Evolutionary conservation across 2,888 invertebrate species (phyloP), one percentile per base, ranked within the genome.

Genomic region (Melieria picta): DNA sequence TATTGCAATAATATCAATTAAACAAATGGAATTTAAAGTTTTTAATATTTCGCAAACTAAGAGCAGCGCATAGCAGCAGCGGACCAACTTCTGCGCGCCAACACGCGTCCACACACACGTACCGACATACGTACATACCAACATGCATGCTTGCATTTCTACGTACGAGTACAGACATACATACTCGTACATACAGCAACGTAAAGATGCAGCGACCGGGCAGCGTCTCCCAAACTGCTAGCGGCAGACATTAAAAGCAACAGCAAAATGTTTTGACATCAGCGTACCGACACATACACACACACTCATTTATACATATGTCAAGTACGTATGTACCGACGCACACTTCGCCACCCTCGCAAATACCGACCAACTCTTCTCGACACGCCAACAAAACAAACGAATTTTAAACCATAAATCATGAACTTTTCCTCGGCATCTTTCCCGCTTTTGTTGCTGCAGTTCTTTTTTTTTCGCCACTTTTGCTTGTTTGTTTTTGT

Each of bases 361-460:
- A 30, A 30, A 30, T 30, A 2, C 30, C 30, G 30, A 30, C 30
- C 30, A 30, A 30, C 30, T 43, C 30, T 45, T 42, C 55, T 46
- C 43, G 45, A 76, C 77, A 77, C 80, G 79, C 81, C 83, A 79
- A 72, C 72, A 72, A 66, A 71, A 43, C 66, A 74, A 76, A 74
- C 76, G 81, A 82, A 80, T 82, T 83, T 80, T 82, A 84, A 82
- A 82, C 79, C 82, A 84, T 83, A 83, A 83, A 84, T 83, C 84
- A 84, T 82, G 84, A 82, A 84, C 81, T 84, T 82, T 84, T 83
- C 79, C 81, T 78, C 77, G 74, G 11, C 65, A 72, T 60, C 61
- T 67, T 58, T 67, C 43, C 42, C 45, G 6, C 61, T 69, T 45
- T 57, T 70, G 47, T 11, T n/a, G 30, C 30, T 30, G 30, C 30